phyloP scores from a whole-genome alignment of 2,113 vertebrate genomes.

The Verasper variegatus region DNA sequence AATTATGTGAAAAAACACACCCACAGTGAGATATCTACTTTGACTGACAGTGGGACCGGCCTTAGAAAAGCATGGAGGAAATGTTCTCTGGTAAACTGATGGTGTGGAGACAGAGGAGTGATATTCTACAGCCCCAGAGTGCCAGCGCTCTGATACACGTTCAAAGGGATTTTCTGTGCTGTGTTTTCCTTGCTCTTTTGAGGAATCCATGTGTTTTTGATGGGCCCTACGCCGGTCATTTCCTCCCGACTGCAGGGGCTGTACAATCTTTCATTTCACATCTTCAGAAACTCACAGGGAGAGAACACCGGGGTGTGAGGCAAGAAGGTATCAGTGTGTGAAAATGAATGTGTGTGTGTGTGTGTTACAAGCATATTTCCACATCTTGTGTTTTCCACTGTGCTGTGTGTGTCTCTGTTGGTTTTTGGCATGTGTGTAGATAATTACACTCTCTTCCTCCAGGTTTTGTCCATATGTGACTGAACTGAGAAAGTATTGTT shows the following conservation, averaged over 20 bases:
- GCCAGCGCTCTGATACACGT: constrained; percentile 56
- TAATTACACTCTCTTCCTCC: constrained; percentile 39
- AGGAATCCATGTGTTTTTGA: constrained; percentile 71
- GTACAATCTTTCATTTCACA: constrained; percentile 61
- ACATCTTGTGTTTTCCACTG: constrained; percentile 43
- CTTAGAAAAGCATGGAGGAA: constrained; percentile 60
- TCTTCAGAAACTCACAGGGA: constrained; percentile 59
- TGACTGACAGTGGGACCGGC: constrained; percentile 59
- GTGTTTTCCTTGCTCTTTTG: constrained; percentile 61
- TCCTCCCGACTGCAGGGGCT: constrained; percentile 68
- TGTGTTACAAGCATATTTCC: constrained; percentile 30
- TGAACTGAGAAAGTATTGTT: constrained; percentile 20
- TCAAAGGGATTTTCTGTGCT: constrained; percentile 62
- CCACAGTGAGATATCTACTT: constrained; percentile 50
- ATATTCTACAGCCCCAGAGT: constrained; percentile 63
- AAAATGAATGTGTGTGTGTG: constrained; percentile 36
- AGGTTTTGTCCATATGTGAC: constrained; percentile 58
- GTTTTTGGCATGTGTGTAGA: constrained; percentile 37
- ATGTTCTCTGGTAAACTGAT: constrained; percentile 73
- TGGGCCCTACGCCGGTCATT: constrained; percentile 63
- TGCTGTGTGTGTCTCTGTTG: constrained; percentile 21
- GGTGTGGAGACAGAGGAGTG: constrained; percentile 71
- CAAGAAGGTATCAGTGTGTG: constrained; percentile 37
- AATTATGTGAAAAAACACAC: constrained; percentile 40
- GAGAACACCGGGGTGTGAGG: constrained; percentile 51